Conservation (phyloP, 2,113 vertebrate species). For the Apus apus region DNA sequence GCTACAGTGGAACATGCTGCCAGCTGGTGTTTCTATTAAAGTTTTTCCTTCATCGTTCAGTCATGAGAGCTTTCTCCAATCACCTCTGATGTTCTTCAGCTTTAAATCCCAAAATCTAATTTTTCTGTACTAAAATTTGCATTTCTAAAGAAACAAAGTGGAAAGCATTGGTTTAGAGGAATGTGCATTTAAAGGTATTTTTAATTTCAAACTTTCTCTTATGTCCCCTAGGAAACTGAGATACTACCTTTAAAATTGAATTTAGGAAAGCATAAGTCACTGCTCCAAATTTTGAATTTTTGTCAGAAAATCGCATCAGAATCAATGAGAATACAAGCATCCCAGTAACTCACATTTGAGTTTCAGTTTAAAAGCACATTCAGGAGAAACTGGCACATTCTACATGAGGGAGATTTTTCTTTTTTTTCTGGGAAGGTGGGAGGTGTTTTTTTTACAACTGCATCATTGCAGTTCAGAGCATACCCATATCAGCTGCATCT, state of each 20-base stretch:
- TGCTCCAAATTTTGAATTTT: not conserved
- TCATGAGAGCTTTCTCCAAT: not conserved
- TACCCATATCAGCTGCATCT: not conserved
- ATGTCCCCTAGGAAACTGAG: not conserved
- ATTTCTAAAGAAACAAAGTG: not conserved
- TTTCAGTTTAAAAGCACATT: not conserved
- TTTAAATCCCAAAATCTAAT: not conserved
- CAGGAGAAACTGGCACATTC: not conserved
- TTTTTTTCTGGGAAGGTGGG: not conserved
- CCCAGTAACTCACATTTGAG: not conserved
- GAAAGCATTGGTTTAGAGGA: not conserved
- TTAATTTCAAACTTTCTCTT: not conserved
- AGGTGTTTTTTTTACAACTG: not conserved
- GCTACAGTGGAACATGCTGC: accelerated
- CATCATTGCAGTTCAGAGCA: not conserved
- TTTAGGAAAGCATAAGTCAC: not conserved
- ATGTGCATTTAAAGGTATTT: not conserved
- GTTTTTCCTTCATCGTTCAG: not conserved
- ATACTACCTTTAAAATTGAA: not conserved
- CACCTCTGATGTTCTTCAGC: not conserved
- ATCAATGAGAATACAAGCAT: not conserved
- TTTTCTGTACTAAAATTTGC: not conserved
- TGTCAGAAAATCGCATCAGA: not conserved
- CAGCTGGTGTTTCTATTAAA: not conserved
- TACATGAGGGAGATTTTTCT: not conserved